Percentiles rank a stretch among this genome's conserved stretches.
phyloP scores from a whole-genome alignment of 2,113 vertebrate genomes.

The Anguilla japonica region DNA sequence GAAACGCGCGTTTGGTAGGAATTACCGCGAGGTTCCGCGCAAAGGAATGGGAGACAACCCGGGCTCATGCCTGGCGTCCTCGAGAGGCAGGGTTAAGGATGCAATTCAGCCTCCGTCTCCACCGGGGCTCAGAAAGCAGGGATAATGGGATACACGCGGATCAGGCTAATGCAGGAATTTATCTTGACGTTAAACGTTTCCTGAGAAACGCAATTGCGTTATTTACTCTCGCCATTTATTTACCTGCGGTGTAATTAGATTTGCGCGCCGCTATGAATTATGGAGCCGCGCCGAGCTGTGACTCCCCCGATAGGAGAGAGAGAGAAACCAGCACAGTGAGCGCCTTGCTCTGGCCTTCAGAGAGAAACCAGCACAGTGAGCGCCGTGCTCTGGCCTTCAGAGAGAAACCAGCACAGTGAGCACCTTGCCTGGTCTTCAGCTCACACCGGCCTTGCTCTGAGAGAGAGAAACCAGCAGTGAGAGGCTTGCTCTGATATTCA shows the following conservation, averaged over 20 bases:
- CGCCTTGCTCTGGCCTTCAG: too few relatives aligned
- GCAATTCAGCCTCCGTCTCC: not conserved
- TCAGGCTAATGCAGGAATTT: not conserved
- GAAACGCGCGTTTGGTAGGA: not conserved
- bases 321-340: too few relatives aligned
- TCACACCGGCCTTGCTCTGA: too few relatives aligned
- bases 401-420: too few relatives aligned
- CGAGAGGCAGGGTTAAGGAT: not conserved
- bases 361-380: too few relatives aligned
- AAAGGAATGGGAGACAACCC: not conserved
- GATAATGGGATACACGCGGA: conserved; percentile 18
- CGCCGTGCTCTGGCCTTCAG: too few relatives aligned
- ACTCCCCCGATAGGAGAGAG: too few relatives aligned
- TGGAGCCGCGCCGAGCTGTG: too few relatives aligned
- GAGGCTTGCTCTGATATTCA: too few relatives aligned
- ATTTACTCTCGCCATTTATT: not conserved
- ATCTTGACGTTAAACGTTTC: conserved; percentile 19
- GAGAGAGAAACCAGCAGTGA: too few relatives aligned
- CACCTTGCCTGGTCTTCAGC: too few relatives aligned
- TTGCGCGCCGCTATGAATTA: conserved; percentile 13
- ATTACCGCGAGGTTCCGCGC: not conserved
- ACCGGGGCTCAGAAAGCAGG: not conserved
- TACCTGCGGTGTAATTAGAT: conserved; percentile 21
- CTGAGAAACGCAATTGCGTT: not conserved
- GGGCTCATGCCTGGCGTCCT: not conserved